A percentile compares a stretch with the other conserved stretches of the same genome.
Conservation (phyloP, 2,797 vertebrate species). For the Argentina silus region DNA sequence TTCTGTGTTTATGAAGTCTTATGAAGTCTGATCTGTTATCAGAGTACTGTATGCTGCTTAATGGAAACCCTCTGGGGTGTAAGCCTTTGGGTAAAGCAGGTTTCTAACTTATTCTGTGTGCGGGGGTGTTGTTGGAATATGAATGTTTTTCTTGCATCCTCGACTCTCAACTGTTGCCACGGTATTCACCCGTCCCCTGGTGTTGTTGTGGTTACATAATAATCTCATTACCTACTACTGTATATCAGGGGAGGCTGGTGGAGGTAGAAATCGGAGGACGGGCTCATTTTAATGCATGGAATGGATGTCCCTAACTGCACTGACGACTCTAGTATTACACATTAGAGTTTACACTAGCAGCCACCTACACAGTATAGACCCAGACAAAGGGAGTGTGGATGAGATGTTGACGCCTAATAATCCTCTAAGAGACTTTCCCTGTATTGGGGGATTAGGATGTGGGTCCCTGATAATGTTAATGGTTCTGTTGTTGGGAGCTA, state of each 20-base stretch:
- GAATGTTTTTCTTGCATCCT: conserved; percentile 7
- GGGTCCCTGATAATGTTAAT: conserved; percentile 28
- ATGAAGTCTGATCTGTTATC: not conserved
- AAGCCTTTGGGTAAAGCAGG: conserved; percentile 38
- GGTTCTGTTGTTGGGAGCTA: conserved; percentile 37
- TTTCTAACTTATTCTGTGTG: conserved; percentile 46
- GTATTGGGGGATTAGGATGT: conserved; percentile 51
- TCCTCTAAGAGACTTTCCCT: conserved; percentile 28
- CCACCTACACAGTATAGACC: conserved; percentile 13
- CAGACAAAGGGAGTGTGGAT: conserved; percentile 43
- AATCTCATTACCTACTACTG: not conserved
- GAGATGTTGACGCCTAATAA: conserved; percentile 41
- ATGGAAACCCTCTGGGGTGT: not conserved
- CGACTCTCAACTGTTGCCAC: conserved; percentile 62
- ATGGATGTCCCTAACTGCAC: too few species aligned
- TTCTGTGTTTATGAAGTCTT: not conserved
- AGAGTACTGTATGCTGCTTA: not conserved
- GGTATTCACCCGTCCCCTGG: conserved; percentile 47
- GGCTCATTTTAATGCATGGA: too few species aligned
- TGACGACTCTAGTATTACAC: not conserved
- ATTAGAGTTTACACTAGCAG: not conserved
- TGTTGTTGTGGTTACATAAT: conserved; percentile 6
- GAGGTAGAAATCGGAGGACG: too few species aligned
- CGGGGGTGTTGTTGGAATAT: conserved; percentile 50
- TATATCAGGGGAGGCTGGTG: too few species aligned